Base-by-base conservation (phyloP, 2,888 invertebrate genomes). In the Gymnosoma rotundatum region DNA sequence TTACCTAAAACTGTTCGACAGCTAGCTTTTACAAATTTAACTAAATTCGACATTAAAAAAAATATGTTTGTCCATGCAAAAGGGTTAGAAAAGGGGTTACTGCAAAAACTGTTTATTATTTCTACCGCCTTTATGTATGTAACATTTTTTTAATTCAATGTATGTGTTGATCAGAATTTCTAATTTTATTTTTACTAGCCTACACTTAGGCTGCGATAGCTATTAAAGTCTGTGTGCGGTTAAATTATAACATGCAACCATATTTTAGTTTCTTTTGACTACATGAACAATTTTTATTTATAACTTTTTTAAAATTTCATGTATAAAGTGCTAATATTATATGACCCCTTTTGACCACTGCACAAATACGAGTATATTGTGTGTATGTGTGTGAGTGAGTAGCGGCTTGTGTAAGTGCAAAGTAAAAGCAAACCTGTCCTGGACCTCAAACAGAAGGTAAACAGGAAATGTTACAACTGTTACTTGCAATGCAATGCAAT, bases 391-490 rank as follows among this genome's bases (percentile, higher is more conserved):
- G 18, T 64, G 7, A 18, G 56, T 52, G 14, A 42, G 25, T 42
- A 8, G 21, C n/a, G 12, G 14, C 18, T n/a, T 61, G 38, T 32
- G 18, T 45, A 3, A 8, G 20, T 8, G 16, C 50, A 66, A 42
- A 42, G 42, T 4, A 42, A 42, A 7, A 42, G 0, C n/a, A 20
- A 54, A 48, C 67, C n/a, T 32, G 60, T 16, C 42, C 54, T 25
- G 72, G 18, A 48, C 66, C 74, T 58, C 63, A 69, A 61, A 76
- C 73, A 66, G 56, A 76, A 76, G 83, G 83, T 76, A 83, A 73
- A 80, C 76, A 80, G 83, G 80, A 83, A 80, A 80, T 83, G 76
- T 72, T 80, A 76, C 76, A 80, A 83, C 80, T 80, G 79, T 83
- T 83, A 80, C 76, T 72, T 18, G 16, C 73, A 80, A 69, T 73